phyloP scores from a whole-genome alignment of 1,140 invertebrate genomes.

The Paraescarpia echinospica region DNA sequence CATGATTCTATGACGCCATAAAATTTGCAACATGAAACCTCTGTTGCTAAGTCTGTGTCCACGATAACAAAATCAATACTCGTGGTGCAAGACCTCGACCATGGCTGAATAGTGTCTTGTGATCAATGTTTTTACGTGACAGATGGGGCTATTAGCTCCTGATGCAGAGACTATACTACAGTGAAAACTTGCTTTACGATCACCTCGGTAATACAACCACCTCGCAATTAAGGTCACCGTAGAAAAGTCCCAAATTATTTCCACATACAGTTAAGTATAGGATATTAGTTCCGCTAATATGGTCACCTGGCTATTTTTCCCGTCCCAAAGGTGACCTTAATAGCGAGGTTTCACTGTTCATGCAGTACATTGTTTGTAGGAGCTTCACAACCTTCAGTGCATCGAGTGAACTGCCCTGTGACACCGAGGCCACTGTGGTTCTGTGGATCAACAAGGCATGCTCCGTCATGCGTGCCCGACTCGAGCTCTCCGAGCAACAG shows the following conservation, averaged over 20 bases:
- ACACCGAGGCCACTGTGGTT: constrained; percentile 85
- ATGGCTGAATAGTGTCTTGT: neutral
- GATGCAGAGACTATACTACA: neutral
- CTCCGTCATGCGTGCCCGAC: constrained; percentile 41
- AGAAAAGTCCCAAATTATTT: no score
- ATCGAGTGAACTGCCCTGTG: constrained; percentile 65
- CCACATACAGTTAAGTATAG: no score
- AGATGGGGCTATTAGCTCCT: neutral
- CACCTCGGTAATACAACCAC: no score
- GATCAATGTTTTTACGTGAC: neutral
- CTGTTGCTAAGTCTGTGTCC: neutral
- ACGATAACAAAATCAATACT: neutral
- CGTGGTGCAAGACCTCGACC: neutral
- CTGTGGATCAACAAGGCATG: constrained; percentile 88
- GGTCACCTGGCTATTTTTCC: no score
- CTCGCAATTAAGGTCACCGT: no score
- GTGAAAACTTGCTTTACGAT: no score
- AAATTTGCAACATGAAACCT: no score
- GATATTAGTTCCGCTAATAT: no score
- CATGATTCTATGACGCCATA: no score
- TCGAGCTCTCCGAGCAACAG: constrained; percentile 37
- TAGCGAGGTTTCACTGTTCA: no score
- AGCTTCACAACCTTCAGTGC: constrained; percentile 58
- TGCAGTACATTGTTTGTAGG: constrained; percentile 44
- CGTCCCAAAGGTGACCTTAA: no score